Evolutionary conservation across 1,140 invertebrate genomes (phyloP), one percentile per base, ranked within the genome.

Genomic region (Lethocerus indicus): DNA sequence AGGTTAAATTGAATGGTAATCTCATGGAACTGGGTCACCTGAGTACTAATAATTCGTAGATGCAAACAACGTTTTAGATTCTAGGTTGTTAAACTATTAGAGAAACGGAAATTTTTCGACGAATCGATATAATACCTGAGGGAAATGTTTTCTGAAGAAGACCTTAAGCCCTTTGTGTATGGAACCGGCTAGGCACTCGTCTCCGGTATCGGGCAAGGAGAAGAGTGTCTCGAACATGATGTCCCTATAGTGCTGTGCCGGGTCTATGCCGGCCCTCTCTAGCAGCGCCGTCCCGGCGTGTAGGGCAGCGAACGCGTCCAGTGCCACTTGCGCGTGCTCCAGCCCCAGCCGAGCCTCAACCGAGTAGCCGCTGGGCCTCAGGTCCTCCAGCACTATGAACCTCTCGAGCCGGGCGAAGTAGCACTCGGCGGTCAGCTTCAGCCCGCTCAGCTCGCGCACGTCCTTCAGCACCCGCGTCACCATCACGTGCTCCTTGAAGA

Each of bases 381-480:
- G 25, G 24, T 50, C 21, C 23, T 50, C 49, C 12, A 50, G 16
- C 3, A 50, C 49, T 3, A 32, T 32, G 26, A 50, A 42, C 20
- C 35, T 42, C 20, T 50, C 23, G 18, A 50, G 18, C 26, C 28
- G 23, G 13, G 49, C 42, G 2, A 50, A 28, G 40, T 50, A 50
- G 35, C 49, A 50, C 14, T 50, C 40, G 18, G 49, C 39, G 1
- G 49, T 50, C 13, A 50, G 14, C 44, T 37, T 50, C 40, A 35
- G 27, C 1, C 14, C 27, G 6, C 42, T 3, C 23, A 27, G 25
- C 7, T 35, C 20, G 13, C 44, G 49, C 25, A 50, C 39, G 21
- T 42, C 40, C 21, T 50, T 43, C 6, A 42, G 9, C 2, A 50
- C 1, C 3, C 36, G 42, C 2, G 49, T 43, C n/a, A 50, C 28